Evolutionary conservation across 2,888 invertebrate genomes (phyloP).

Genomic region (Notocelia uddmanniana): DNA sequence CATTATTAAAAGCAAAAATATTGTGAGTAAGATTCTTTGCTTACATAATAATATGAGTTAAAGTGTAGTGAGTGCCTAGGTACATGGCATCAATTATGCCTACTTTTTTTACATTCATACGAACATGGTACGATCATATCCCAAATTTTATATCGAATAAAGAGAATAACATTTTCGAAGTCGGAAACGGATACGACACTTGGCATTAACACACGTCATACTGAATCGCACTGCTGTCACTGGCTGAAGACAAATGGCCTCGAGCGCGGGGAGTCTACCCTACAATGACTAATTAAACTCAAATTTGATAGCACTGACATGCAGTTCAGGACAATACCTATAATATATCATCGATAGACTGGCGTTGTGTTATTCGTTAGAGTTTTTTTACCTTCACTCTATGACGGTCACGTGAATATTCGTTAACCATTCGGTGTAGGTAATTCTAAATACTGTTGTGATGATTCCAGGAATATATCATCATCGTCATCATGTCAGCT

Average conservation of each 20-base stretch:
- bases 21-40: no score
- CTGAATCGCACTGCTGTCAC: conserved; percentile 8
- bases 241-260: neutral
- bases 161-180: neutral
- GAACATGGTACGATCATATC: neutral
- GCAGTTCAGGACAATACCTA: neutral
- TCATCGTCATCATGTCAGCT: no score
- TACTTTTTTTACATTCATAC: neutral
- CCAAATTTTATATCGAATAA: neutral
- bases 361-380: neutral
- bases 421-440: neutral
- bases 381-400: no score
- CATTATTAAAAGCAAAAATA: no score
- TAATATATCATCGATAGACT: neutral
- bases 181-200: neutral
- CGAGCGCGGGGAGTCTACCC: neutral
- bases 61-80: no score
- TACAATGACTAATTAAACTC: neutral
- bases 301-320: neutral
- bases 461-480: no score
- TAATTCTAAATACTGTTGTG: no score
- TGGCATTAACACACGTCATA: neutral
- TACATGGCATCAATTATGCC: no score
- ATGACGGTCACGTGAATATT: neutral
- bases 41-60: neutral